These are phyloP conservation scores for Patagioenas fasciata DNA, from an alignment of 2,113 vertebrate genomes.

Conservation along the genomic window DNA sequence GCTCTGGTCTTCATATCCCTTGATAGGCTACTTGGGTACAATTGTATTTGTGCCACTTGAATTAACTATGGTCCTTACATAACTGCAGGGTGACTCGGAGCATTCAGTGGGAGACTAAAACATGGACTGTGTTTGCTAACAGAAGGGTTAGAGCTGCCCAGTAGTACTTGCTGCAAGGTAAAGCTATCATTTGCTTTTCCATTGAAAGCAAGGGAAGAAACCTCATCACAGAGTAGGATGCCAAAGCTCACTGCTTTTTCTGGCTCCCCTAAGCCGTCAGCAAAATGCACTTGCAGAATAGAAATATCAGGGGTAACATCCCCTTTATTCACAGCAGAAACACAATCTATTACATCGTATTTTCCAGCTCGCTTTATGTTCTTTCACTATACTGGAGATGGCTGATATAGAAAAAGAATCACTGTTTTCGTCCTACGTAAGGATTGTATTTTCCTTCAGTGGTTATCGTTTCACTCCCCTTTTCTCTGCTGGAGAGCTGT, in stretches of 20 bases:
- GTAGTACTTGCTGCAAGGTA: background rate
- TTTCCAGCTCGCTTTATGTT: background rate
- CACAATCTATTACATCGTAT: background rate
- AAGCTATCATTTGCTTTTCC: background rate
- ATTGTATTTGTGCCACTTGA: background rate
- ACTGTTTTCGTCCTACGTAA: background rate
- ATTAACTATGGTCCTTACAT: background rate
- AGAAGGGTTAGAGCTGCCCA: background rate
- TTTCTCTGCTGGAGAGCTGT: background rate
- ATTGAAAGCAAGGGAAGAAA: background rate
- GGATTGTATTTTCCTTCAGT: background rate
- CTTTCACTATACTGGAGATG: background rate
- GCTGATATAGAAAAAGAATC: background rate
- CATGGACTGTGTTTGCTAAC: rapidly evolving
- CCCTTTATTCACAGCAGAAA: background rate
- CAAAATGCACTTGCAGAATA: background rate
- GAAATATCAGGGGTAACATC: background rate
- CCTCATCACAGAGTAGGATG: background rate
- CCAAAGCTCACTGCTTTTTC: background rate
- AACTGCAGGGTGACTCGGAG: background rate
- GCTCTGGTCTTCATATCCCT: background rate
- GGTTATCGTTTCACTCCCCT: background rate
- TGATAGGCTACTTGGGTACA: rapidly evolving
- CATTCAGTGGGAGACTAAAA: background rate
- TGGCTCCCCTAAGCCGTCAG: background rate